Base-by-base conservation (phyloP, 2,113 vertebrate genomes). In the Lota lota region DNA sequence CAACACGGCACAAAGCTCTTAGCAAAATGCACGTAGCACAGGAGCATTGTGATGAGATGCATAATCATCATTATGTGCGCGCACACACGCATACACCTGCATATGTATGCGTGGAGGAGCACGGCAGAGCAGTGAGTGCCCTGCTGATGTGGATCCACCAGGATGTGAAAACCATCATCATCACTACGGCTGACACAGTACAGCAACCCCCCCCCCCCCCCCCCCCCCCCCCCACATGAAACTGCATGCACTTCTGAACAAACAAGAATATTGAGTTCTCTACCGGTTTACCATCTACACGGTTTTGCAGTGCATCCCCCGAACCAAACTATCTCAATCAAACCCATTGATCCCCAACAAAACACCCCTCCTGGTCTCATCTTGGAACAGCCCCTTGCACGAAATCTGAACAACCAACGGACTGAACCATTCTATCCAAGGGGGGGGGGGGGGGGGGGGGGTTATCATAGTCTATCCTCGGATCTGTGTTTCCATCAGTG, bases 401-500 rank as follows among this genome's bases (percentile, higher is more conserved):
- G 20, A 51, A 36, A 20, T 75, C 78, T 63, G 72, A 76, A 76
- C 53, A n/a, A 56, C 53, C 63, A 67, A 72, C 60, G 51, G 69
- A 77, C 69, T 71, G 72, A 75, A 69, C 64, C 59, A 16, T 64
- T 75, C 66, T 3, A n/a, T 22, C 63, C 70, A 76, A 53, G 65
- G 18, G 60, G 67, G 56, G 4, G 72, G 75, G 69, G 76, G 22
- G 82, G 82, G 79, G 81, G 82, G 80, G 84, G 82, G 87, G 84
- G 83, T 88, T 79, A 82, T 85, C 78, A 76, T 72, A 80, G 78
- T 83, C 77, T 85, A 83, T 78, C 86, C 86, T 81, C 82, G 83
- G 86, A 87, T 89, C 82, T 85, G 84, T 85, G 83, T 85, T 83
- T 76, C 79, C 84, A 82, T 87, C 79, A 83, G 75, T 65, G 67